Conservation (phyloP, 2,888 invertebrate genomes). For the Gerosis bhagava region DNA sequence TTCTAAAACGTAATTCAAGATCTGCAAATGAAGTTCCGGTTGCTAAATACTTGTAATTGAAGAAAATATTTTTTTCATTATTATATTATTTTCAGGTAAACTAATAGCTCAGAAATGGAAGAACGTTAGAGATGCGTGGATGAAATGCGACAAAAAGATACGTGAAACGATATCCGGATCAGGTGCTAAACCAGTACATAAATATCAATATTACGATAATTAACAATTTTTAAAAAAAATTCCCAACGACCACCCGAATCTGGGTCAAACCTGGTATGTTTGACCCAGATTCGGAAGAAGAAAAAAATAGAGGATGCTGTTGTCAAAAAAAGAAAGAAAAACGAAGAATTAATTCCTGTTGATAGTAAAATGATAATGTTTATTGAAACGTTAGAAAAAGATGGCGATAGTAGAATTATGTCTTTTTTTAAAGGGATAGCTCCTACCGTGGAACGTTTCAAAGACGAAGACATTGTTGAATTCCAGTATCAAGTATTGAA, state of each 20-base stretch:
- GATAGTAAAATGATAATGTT: too few relatives aligned
- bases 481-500: conserved; percentile 37
- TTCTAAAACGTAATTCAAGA: conserved; percentile 1
- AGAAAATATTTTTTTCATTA: conserved; percentile 4
- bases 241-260: conserved; percentile 3
- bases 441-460: conserved; percentile 36
- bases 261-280: conserved; percentile 14
- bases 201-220: conserved; percentile 34
- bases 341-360: too few relatives aligned
- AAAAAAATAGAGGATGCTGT: too few relatives aligned
- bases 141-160: conserved; percentile 33
- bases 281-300: too few relatives aligned
- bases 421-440: conserved; percentile 29
- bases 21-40: background rate
- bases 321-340: too few relatives aligned
- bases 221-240: conserved; percentile 26
- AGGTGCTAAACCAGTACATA: conserved; percentile 32
- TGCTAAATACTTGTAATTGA: conserved; percentile 6
- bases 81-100: conserved; percentile 30
- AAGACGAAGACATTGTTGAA: conserved; percentile 38
- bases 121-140: conserved; percentile 33
- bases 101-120: conserved; percentile 31
- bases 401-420: too few relatives aligned
- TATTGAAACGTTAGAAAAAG: too few relatives aligned
- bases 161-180: conserved; percentile 34